phyloP scores from a whole-genome alignment of 2,113 vertebrate genomes.

The Misgurnus anguillicaudatus region DNA sequence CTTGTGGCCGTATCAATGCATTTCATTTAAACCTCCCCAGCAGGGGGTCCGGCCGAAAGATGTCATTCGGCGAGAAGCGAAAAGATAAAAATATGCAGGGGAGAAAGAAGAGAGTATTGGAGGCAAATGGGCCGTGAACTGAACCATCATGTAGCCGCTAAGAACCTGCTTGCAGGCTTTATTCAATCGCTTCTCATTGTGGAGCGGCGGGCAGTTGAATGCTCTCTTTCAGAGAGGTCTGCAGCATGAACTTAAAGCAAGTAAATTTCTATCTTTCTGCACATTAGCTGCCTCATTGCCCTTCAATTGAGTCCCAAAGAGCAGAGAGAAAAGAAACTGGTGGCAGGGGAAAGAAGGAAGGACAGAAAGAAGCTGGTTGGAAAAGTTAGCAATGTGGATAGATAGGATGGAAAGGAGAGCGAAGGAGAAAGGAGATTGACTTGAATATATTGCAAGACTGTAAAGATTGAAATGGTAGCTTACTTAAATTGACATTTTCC shows the following conservation, averaged over 20 bases:
- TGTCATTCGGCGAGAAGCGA: slow-evolving; percentile 47
- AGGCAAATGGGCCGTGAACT: slow-evolving; percentile 99
- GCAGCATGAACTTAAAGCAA: slow-evolving; percentile 98
- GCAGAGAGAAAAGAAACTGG: slow-evolving; percentile 81
- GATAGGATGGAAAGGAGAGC: slow-evolving; percentile 16
- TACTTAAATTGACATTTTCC: slow-evolving; percentile 16
- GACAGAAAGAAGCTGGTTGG: slow-evolving; percentile 1
- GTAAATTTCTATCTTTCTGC: slow-evolving; percentile 99
- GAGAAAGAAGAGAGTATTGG: slow-evolving; percentile 74
- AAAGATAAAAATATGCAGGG: slow-evolving; percentile 40
- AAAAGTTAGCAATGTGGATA: slow-evolving; percentile 39
- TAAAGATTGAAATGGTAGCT: slow-evolving; percentile 16
- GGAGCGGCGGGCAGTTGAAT: slow-evolving; percentile 86
- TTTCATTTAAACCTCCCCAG: slow-evolving; percentile 87
- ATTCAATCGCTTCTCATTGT: slow-evolving; percentile 90
- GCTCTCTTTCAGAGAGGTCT: slow-evolving; percentile 81
- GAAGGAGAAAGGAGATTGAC: neutral
- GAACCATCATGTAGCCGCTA: slow-evolving; percentile 90
- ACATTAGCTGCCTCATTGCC: slow-evolving; percentile 99
- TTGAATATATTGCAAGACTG: neutral
- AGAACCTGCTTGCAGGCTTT: slow-evolving; percentile 89
- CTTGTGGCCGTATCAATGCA: slow-evolving; percentile 89
- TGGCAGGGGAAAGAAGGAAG: slow-evolving; percentile 46
- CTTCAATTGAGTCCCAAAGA: slow-evolving; percentile 93
- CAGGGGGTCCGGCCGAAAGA: slow-evolving; percentile 87